Conservation (phyloP, 2,113 vertebrate species). For the Cinclus cinclus region DNA sequence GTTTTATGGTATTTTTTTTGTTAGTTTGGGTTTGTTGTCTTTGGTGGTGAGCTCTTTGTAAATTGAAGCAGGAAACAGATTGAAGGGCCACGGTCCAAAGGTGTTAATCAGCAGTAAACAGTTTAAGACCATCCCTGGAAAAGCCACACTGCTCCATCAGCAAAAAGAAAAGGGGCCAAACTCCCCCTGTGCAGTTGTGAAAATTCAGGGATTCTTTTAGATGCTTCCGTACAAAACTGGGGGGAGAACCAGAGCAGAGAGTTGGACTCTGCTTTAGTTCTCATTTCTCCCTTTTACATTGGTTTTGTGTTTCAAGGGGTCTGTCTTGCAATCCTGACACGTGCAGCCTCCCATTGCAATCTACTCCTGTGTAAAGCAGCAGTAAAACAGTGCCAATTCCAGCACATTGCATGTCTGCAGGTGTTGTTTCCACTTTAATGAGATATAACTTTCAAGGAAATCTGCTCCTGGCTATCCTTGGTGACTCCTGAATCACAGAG, state of each 20-base stretch:
- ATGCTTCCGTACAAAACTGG: not conserved
- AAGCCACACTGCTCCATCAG: accelerated
- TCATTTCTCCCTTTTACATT: not conserved
- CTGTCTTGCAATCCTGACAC: not conserved
- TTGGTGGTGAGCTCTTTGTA: not conserved
- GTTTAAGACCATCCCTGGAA: not conserved
- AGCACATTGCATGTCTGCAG: accelerated
- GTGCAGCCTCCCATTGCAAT: not conserved
- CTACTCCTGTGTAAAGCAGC: not conserved
- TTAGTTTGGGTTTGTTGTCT: not conserved
- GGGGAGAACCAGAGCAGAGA: not conserved
- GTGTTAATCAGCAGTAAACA: not conserved
- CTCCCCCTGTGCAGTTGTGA: accelerated
- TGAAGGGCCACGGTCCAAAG: not conserved
- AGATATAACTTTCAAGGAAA: not conserved
- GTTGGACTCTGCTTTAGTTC: not conserved
- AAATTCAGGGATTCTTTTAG: not conserved
- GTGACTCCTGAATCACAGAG: not conserved
- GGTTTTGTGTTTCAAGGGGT: not conserved
- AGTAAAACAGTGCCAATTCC: accelerated
- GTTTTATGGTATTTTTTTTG: not conserved
- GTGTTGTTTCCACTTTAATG: not conserved
- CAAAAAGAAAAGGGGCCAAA: not conserved
- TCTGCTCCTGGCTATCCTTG: not conserved
- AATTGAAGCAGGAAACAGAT: not conserved